Evolutionary conservation across 2,888 invertebrate species (phyloP).

Genomic region (Oxycera nigricornis): DNA sequence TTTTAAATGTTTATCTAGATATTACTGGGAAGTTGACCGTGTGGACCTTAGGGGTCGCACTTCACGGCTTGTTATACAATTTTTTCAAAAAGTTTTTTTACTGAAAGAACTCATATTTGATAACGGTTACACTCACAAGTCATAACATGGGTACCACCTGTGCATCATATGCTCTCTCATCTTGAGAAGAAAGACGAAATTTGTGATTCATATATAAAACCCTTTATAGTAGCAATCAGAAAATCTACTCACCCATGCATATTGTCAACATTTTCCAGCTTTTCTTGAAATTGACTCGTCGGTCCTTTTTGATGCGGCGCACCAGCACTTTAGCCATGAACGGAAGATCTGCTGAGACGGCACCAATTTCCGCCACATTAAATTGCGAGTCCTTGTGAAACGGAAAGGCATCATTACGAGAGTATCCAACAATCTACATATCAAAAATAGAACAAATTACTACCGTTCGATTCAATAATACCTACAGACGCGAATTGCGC

Average conservation of each 20-base stretch:
- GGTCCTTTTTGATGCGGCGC: conserved; percentile 62
- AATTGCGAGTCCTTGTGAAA: conserved; percentile 61
- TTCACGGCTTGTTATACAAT: no score
- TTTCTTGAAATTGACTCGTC: conserved; percentile 62
- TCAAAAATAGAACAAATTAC: not conserved
- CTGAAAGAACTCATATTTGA: no score
- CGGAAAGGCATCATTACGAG: conserved; percentile 61
- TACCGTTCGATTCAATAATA: not conserved
- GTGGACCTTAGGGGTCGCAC: no score
- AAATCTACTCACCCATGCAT: conserved; percentile 53
- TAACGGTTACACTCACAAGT: no score
- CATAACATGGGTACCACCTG: no score
- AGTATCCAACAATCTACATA: conserved; percentile 63
- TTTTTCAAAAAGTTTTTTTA: no score
- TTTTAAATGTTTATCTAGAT: no score
- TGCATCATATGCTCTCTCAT: no score
- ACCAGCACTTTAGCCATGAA: conserved; percentile 65
- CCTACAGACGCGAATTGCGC: not conserved
- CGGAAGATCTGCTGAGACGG: conserved; percentile 64
- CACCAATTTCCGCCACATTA: conserved; percentile 65
- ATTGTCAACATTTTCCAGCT: conserved; percentile 74
- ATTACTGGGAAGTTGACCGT: no score
- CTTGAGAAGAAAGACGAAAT: no score
- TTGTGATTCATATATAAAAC: no score
- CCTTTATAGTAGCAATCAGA: no score